Evolutionary conservation across 2,797 vertebrate genomes (phyloP), one percentile per base, ranked within the genome.

Genomic region (Microcaecilia unicolor): DNA sequence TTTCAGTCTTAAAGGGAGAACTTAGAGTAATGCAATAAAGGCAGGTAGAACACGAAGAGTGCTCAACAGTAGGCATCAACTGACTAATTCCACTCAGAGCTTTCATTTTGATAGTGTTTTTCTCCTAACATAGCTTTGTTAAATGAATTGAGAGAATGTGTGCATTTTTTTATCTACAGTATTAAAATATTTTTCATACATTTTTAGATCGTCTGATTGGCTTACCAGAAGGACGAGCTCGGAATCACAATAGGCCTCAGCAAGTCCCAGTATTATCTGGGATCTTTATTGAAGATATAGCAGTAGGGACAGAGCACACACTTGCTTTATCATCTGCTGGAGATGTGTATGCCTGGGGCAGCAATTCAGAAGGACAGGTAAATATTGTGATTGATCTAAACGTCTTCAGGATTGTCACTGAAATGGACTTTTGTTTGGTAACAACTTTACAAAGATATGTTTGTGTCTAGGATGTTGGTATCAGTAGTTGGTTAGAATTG

Each of bases 301-400:
- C 82, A 0, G 85, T 87, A 4, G 86, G 86, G 5, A 86, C 86
- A 3, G 86, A 88, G 32, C 86, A 88, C 31, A 87, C 85, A 0
- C 58, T 88, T 5, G 82, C 80, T 1, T 63, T 87, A 3, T 70
- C 85, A 8, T 78, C 84, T 3, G 53, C 68, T 1, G 84, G 84
- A 37, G 86, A 86, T 1, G 83, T 86, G 1, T 87, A 85, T 4
- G 80, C 81, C 25, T 88, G 86, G 86, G 86, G 86, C 4, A 88
- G 86, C 69, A 88, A 88, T 22, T 87, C 86, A 0, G 86, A 88
- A 54, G 86, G 86, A 8, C 86, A 88, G 79, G 86, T 85, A 39
- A 2, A 25, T 30, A 2, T n/a, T 19, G 1, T 5, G 22, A n/a
- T 9, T n/a, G n/a, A n/a, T n/a, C n/a, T n/a, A n/a, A n/a, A 13